phyloP scores from a whole-genome alignment of 2,797 vertebrate genomes.

The Coregonus ussuriensis region DNA sequence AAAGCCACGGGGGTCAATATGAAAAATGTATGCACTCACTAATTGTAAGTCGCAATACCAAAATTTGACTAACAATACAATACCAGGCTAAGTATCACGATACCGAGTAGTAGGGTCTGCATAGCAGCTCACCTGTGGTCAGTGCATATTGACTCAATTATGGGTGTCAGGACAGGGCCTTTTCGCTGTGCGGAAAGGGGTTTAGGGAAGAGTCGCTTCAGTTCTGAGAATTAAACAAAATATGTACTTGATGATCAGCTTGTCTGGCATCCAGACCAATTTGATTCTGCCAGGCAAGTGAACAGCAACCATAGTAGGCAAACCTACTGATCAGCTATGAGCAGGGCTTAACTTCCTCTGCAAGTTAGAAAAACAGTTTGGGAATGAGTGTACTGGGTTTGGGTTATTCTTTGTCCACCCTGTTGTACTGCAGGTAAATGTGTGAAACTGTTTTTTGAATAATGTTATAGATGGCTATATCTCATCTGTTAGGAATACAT shows the following conservation, averaged over 20 bases:
- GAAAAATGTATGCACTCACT: no score
- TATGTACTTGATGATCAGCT: neutral
- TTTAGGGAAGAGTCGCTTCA: neutral
- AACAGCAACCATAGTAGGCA: neutral
- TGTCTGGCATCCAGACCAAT: neutral
- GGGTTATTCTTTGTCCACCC: neutral
- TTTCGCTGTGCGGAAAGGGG: neutral
- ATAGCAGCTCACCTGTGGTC: neutral
- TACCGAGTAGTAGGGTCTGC: neutral
- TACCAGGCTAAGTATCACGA: no score
- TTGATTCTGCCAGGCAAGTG: neutral
- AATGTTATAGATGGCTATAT: neutral
- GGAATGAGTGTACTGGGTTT: neutral
- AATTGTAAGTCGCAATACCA: no score
- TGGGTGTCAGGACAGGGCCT: slow-evolving; percentile 15
- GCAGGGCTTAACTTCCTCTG: neutral
- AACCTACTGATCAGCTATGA: neutral
- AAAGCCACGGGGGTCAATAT: no score
- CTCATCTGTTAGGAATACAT: neutral
- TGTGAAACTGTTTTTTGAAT: neutral
- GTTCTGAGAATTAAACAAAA: neutral
- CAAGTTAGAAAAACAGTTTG: neutral
- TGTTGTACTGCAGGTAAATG: neutral
- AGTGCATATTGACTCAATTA: slow-evolving; percentile 15
- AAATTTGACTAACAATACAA: no score